Evolutionary conservation across 2,113 vertebrate genomes (phyloP), one percentile per base, ranked within the genome.

Genomic region (Pollachius pollachius): DNA sequence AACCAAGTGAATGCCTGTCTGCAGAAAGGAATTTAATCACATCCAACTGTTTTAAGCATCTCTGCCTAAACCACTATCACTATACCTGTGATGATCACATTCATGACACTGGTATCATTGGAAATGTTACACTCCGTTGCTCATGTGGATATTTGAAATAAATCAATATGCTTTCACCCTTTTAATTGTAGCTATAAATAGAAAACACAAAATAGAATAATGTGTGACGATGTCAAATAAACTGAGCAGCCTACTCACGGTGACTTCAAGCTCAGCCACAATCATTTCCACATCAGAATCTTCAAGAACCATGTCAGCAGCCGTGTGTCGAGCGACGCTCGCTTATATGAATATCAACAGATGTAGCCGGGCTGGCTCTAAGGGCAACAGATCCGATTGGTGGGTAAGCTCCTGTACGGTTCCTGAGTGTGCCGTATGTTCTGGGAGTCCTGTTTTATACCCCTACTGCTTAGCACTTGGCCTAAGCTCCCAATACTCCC

Each of bases 261-360:
- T 85, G 81, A 91, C 88, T 80, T 90, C 94, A 57, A 93, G 87
- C 69, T 94, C 91, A 84, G 93, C 90, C 34, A 92, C 93, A 66
- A 93, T 91, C 85, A 89, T 89, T 65, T 95, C 94, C 77, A 91
- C 84, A 7, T 93, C 92, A 2, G 91, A 87, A 77, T 95, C 84
- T 68, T 95, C 93, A 66, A 95, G 83, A 80, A 96, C 95, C 95
- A 97, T 96, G 84, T 81, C 90, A 89, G 72, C 83, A 72, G 82
- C 4, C 70, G 81, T 72, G 4, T 57, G 25, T 72, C 52, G 52
- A 57, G 75, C 74, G 69, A 41, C 3, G 25, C 70, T 80, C 4
- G n/a, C 68, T 69, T 75, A 54, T 41, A 48, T 70, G 37, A 71
- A 77, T 61, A 12, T 25, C 19, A 62, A 17, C 18, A 37, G 68